Base-by-base conservation (phyloP, 2,113 vertebrate species). In the Poecilia latipinna region DNA sequence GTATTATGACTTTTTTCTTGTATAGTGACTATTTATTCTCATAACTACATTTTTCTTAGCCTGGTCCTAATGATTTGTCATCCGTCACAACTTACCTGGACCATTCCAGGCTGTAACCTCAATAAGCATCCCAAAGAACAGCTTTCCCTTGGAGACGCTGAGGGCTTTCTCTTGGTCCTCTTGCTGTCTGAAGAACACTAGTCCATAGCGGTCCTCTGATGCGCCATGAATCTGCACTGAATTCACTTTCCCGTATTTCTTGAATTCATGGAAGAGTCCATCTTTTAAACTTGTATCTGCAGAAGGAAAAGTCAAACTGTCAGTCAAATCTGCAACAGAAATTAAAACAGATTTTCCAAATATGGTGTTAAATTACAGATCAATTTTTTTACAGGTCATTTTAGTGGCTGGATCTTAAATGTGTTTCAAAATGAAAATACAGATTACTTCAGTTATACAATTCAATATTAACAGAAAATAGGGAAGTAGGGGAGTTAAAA, bases 101-200 rank as follows among this genome's bases (percentile, higher is more conserved):
- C 98, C 98, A 89, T 97, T 96, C 97, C 97, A 99, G 12, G 97
- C 97, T 0, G 97, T 98, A 66, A 99, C 98, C 89, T 99, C 98
- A 66, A 99, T 99, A 86, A 98, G 96, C 98, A 99, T 99, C 88
- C 98, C 98, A 80, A 99, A 99, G 91, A 99, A 99, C 29, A 98
- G 96, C 77, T 99, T 99, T 86, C 97, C 98, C 91, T 99, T 99
- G 29, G 98, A 99, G 73, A 97, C 97, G 68, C 92, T 96, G 2
- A 99, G 91, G 28, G 98, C 97, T 90, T 99, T 99, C 82, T 99
- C 98, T 91, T 99, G 98, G 92, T 99, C 98, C 89, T 99, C 98
- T 91, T 98, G 97, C 82, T 99, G 98, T 73, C 98, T 96, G 79
- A 99, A 99, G 91, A 99, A 99, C 35, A 99, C 98, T 78, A 99